Base-by-base conservation (phyloP, 2,888 invertebrate species). In the Lycocerus yunnanus region DNA sequence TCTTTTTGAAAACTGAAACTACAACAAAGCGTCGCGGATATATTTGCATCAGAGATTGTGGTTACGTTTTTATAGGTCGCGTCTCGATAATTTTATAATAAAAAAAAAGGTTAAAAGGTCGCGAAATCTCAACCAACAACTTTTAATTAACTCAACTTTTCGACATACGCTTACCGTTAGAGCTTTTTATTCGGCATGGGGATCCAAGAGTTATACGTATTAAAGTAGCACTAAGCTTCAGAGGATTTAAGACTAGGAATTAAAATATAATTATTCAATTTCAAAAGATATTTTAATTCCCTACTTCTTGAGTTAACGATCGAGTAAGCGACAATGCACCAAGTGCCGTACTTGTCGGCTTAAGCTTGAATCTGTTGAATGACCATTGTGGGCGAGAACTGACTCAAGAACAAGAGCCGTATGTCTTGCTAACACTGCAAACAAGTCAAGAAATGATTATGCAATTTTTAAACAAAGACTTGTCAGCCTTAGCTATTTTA, bases 361-460 rank as follows among this genome's bases (percentile, higher is more conserved):
- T 66, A 69, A 61, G 21, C 43, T 61, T 71, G 68, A 68, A 71
- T 68, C 65, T 71, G 66, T 71, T 74, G 66, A 74, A 74, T 74
- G 71, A 67, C 71, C 27, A 71, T 71, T 65, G 74, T 74, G 74
- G 74, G 74, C 74, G 74, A 65, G 68, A 71, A 74, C 60, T 68
- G 24, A 74, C 58, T 74, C 61, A 67, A 60, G 63, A 71, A 74
- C 74, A 74, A 74, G 74, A 74, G 71, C 68, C 70, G 61, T 71
- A 69, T 18, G 63, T 68, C 69, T 74, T 71, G 43, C 63, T 74
- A 74, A 71, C 70, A 74, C 68, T 70, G 69, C 66, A 69, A 73
- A 69, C 69, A 67, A 70, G 69, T 59, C 69, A 66, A 60, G 61
- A 67, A 69, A 61, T 69, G 69, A 69, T 43, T 69, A 63, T 63